phyloP scores from a whole-genome alignment of 1,140 invertebrate species.

The Drosophila micromelanica region DNA sequence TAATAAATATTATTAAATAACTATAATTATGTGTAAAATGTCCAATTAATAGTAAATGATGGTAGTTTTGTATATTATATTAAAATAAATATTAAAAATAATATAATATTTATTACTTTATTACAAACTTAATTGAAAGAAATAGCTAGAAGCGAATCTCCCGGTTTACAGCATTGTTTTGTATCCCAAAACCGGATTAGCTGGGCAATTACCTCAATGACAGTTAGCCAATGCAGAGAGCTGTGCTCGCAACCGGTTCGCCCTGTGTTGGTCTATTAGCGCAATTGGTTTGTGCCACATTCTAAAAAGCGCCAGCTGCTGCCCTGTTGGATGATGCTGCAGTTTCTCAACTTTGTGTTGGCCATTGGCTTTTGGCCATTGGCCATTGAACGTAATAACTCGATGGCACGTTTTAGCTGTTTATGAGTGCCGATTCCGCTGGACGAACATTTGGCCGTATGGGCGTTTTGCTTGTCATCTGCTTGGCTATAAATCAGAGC shows the following conservation, averaged over 20 bases:
- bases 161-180: background rate
- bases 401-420: constrained; percentile 57
- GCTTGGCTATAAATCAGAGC: constrained; percentile 27
- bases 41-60: too few species aligned
- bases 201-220: constrained; percentile 55
- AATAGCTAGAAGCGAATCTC: background rate
- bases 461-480: constrained; percentile 28
- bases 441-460: constrained; percentile 18
- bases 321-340: constrained; percentile 32
- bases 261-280: constrained; percentile 53
- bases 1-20: too few species aligned
- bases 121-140: background rate
- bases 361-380: constrained; percentile 21
- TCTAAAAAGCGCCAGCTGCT: constrained; percentile 36
- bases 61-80: too few species aligned
- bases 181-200: background rate
- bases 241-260: constrained; percentile 45
- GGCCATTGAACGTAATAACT: constrained; percentile 28
- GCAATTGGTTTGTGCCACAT: constrained; percentile 75
- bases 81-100: too few species aligned
- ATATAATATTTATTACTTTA: too few species aligned
- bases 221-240: constrained; percentile 57
- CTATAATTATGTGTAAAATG: too few species aligned
- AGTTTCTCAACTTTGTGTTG: constrained; percentile 23
- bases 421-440: constrained; percentile 31